Conservation (phyloP, 2,113 vertebrate genomes). For the Myodes glareolus region DNA sequence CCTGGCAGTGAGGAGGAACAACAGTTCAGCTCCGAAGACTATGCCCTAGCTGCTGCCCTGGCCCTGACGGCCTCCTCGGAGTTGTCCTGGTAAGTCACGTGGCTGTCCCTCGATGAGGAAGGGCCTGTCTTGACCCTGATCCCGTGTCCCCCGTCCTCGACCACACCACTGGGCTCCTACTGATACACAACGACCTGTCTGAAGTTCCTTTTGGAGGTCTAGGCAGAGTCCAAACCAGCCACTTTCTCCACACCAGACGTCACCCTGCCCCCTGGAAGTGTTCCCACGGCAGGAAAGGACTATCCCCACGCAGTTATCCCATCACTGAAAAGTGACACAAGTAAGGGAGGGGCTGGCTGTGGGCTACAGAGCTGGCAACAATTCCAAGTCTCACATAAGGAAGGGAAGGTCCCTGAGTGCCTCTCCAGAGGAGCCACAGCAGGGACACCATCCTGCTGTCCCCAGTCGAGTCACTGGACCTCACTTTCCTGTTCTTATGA, state of each 20-base stretch:
- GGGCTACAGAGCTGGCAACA: neutral
- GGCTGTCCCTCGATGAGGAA: neutral
- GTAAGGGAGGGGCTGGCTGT: rapidly evolving
- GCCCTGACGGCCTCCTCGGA: slow-evolving; percentile 81
- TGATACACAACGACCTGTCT: neutral
- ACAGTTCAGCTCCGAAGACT: slow-evolving; percentile 82
- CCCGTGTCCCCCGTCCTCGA: neutral
- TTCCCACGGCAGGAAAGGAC: neutral
- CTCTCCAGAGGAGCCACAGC: rapidly evolving
- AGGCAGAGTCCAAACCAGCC: neutral
- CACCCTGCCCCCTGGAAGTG: rapidly evolving
- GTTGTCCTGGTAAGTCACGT: slow-evolving; percentile 77
- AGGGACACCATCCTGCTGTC: neutral
- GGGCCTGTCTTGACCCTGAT: neutral
- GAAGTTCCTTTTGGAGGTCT: neutral
- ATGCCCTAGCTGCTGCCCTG: slow-evolving; percentile 86
- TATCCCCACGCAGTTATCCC: neutral
- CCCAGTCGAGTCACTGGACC: neutral
- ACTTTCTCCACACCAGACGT: neutral
- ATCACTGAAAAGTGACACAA: rapidly evolving
- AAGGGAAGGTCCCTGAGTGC: too few relatives aligned
- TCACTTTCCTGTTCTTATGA: neutral
- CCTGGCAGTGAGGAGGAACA: slow-evolving; percentile 85
- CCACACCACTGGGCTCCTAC: neutral
- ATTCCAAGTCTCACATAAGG: neutral